Base-by-base conservation (phyloP, 1,140 invertebrate species). In the Laodelphax striatellus region DNA sequence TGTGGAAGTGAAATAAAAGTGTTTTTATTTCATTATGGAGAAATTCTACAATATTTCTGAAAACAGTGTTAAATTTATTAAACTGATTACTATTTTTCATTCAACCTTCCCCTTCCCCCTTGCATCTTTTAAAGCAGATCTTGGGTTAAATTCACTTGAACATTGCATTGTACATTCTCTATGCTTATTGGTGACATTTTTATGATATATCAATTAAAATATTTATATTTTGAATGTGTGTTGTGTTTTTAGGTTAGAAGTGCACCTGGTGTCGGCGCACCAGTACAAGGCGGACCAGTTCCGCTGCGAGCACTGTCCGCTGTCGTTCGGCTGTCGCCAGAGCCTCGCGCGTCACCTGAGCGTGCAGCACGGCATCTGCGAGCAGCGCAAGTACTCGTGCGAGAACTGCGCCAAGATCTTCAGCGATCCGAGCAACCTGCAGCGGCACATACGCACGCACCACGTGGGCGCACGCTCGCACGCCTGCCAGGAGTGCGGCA, bases 401-500 rank as follows among this genome's bases (percentile, higher is more conserved):
- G 94, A 97, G 71, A 94, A 95, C 72, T 97, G 94, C 71, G 83
- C 88, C 63, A 94, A 93, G 81, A 86, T 86, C 50, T 97, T 96
- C 79, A 90, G 91, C 63, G 94, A 97, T 81, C 90, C 93, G 65
- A 92, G 89, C 75, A 95, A 95, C 77, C 82, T 97, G 60, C 94
- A 97, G 77, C 84, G 93, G 63, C 95, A 98, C 80, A 97, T 98
- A 71, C 82, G 94, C 67, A 86, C 87, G 43, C 86, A 92, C 71
- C 94, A 97, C 85, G 86, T 89, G 17, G 93, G 93, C 14, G 92
- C 92, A 5, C 80, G 93, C 67, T 88, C 88, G 68, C 94, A 98
- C 82, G 92, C 94, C 57, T 98, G 96, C 73, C 84, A 87, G 53
- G 94, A 98, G 77, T 99, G 96, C 75, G 96, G 95, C 58, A 99